Evolutionary conservation across 53 echinoderm and acorn worm species (phyloP).

Genomic region (Zoroaster sp.): DNA sequence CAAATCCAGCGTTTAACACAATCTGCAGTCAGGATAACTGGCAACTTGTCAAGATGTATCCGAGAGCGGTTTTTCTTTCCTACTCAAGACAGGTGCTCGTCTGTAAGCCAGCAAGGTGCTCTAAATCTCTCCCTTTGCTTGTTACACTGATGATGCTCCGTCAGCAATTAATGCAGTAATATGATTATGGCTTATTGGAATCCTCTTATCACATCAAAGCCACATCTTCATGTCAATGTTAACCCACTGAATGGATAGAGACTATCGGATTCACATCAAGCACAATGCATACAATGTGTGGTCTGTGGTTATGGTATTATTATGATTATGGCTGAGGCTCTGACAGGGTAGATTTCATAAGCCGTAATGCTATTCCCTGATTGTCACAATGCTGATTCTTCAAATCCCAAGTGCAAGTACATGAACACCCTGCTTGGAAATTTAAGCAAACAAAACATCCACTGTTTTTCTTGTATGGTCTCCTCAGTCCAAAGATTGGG

Average conservation of each 20-base stretch:
- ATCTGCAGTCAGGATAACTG: no score
- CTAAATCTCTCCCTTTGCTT: no score
- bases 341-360: neutral
- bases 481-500: no score
- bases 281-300: neutral
- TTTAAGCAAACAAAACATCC: no score
- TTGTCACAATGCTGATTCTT: neutral
- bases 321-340: neutral
- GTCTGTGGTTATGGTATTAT: neutral
- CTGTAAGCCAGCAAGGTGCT: no score
- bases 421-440: neutral
- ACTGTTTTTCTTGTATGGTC: no score
- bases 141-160: neutral
- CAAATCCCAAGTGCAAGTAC: neutral
- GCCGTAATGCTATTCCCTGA: neutral
- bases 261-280: neutral
- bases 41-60: no score
- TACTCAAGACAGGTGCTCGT: no score
- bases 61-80: no score
- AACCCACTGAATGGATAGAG: neutral
- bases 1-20: no score
- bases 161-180: slow-evolving; percentile 30
- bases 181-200: neutral
- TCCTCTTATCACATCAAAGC: neutral
- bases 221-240: neutral